Base-by-base conservation (phyloP, 2,888 invertebrate genomes). In the Amorpha juglandis region DNA sequence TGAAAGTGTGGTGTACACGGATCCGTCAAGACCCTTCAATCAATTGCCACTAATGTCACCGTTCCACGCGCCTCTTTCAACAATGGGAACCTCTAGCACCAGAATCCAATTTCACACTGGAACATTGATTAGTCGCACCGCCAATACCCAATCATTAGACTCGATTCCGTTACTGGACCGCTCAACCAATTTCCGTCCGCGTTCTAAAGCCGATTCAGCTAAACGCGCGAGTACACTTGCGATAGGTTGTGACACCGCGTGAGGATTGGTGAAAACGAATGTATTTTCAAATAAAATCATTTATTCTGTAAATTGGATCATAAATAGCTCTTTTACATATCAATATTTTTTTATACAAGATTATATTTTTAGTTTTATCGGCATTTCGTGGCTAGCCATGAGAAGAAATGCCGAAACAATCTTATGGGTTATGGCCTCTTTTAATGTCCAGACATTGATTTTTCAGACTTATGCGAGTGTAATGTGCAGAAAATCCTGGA, bases 121-220 rank as follows among this genome's bases (percentile, higher is more conserved):
- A 65, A 58, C 64, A 65, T 65, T 65, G 64, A 65, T 65, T 58
- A 65, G 64, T 65, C 64, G 35, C 58, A 65, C 64, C 64, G 64
- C 64, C 64, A 65, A 65, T 66, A 66, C 53, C 67, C 67, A 65
- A 67, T 67, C 53, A 67, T 67, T 67, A 67, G 64, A 48, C 47
- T 58, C 63, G 63, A 63, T 63, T 67, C 66, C 48, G 66, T 67
- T 67, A 63, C 63, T 47, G 58, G 63, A 65, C 51, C 48, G 62
- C 67, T 65, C 64, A 52, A 35, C 62, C 67, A 67, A 67, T 67
- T 67, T 67, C 67, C 67, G 64, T 50, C 53, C 53, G 64, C 63
- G 64, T 63, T 67, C 63, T 63, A 63, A 65, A 65, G 64, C 64
- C 58, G 53, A 65, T 48, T 64, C 67, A 53, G 48, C 63, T 63